Percentiles rank a stretch among this genome's conserved stretches.
phyloP scores from a whole-genome alignment of 1,140 invertebrate genomes.

The Drosophila kurseongensis region DNA sequence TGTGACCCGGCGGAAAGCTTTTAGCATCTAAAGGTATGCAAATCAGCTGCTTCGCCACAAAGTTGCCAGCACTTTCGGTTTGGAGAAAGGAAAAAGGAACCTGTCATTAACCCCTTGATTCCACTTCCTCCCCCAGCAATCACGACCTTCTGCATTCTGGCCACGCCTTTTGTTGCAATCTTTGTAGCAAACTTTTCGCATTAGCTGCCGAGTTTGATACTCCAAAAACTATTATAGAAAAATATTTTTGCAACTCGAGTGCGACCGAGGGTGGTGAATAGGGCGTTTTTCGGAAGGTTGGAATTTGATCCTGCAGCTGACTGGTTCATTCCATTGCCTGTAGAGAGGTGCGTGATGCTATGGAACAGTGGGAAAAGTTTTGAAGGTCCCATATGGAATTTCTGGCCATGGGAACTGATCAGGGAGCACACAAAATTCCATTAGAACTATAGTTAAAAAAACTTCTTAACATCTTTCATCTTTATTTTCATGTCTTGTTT shows the following conservation, averaged over 20 bases:
- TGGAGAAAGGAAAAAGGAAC: constrained; percentile 18
- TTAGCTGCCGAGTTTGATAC: constrained; percentile 73
- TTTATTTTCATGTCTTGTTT: too few relatives aligned
- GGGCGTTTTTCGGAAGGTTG: not conserved
- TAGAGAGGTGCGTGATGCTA: constrained; percentile 38
- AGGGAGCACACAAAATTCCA: too few relatives aligned
- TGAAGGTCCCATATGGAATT: not conserved
- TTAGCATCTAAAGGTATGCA: constrained; percentile 76
- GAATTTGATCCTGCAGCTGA: constrained; percentile 21
- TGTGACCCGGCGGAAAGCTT: constrained; percentile 55
- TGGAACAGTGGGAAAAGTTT: constrained; percentile 25
- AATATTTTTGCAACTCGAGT: constrained; percentile 67
- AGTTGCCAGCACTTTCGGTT: constrained; percentile 41
- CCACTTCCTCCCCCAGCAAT: not conserved
- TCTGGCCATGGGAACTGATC: too few relatives aligned
- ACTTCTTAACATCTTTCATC: too few relatives aligned
- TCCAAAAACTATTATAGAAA: constrained; percentile 82
- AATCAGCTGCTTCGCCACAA: constrained; percentile 53
- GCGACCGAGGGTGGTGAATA: constrained; percentile 7
- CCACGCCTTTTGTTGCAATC: constrained; percentile 62
- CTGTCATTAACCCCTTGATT: constrained; percentile 61
- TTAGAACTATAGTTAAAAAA: too few relatives aligned
- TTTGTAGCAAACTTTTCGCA: constrained; percentile 74
- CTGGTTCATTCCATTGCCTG: constrained; percentile 65
- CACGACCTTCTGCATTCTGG: constrained; percentile 37